phyloP scores from a whole-genome alignment of 2,797 vertebrate genomes.

The Selene dorsalis region DNA sequence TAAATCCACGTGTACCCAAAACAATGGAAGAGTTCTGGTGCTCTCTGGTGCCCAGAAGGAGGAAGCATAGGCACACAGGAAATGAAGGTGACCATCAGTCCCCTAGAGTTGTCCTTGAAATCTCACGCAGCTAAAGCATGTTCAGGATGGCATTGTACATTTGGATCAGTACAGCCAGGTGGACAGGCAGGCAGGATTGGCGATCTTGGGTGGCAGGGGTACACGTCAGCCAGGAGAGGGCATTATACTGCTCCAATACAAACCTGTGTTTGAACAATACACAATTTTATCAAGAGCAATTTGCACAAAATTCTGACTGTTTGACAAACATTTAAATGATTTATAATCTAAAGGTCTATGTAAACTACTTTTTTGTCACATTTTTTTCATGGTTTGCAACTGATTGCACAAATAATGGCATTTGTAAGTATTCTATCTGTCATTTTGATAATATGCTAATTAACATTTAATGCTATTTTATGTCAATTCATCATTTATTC shows the following conservation, averaged over 20 bases:
- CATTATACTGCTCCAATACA: constrained; percentile 98
- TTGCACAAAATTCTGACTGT: neutral
- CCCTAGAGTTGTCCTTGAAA: constrained; percentile 36
- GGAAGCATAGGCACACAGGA: constrained; percentile 66
- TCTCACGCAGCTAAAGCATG: constrained; percentile 84
- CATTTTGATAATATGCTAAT: neutral
- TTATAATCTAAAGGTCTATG: neutral
- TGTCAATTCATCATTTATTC: neutral
- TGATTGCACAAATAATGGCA: too few species aligned
- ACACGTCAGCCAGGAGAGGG: constrained; percentile 98
- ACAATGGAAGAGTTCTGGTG: constrained; percentile 68
- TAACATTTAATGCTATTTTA: neutral
- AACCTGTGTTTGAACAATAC: constrained; percentile 84
- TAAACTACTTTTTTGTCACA: neutral
- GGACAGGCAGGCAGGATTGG: constrained; percentile 97
- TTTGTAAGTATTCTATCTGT: neutral
- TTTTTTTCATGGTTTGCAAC: neutral
- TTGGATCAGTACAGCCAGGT: constrained; percentile 96
- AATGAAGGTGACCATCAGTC: constrained; percentile 31
- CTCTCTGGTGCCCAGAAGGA: constrained; percentile 73
- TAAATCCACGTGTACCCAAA: constrained; percentile 39
- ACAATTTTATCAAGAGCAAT: neutral
- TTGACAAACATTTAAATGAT: neutral
- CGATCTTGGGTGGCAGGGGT: constrained; percentile 97
- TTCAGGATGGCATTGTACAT: constrained; percentile 99